phyloP scores from a whole-genome alignment of 2,888 invertebrate genomes.

The Drosophila paranaensis region DNA sequence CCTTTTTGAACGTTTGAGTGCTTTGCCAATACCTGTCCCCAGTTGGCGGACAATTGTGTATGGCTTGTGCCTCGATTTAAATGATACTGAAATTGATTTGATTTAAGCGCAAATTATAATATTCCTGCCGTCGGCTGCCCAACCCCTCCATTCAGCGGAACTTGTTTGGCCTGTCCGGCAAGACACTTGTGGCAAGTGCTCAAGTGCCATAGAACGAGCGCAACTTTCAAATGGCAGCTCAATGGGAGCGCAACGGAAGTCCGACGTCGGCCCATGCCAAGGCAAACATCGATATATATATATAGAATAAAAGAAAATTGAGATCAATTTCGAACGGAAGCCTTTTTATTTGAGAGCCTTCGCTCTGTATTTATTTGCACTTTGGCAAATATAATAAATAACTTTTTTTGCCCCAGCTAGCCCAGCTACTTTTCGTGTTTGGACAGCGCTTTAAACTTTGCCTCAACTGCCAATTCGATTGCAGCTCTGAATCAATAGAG shows the following conservation, averaged over 20 bases:
- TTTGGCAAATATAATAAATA: conserved; percentile 78
- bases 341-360: conserved; percentile 24
- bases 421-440: conserved; percentile 68
- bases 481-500: conserved; percentile 35
- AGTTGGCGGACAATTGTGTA: conserved; percentile 52
- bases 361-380: conserved; percentile 49
- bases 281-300: neutral
- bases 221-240: conserved; percentile 65
- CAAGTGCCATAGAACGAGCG: conserved; percentile 58
- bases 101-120: conserved; percentile 77
- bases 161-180: conserved; percentile 16
- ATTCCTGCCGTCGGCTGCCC: conserved; percentile 30
- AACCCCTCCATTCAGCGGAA: conserved; percentile 20
- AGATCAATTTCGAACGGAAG: conserved; percentile 35
- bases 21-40: conserved; percentile 67
- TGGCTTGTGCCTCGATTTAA: conserved; percentile 67
- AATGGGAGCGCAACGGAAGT: conserved; percentile 56
- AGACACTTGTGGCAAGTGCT: conserved; percentile 44
- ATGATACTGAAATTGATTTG: conserved; percentile 78
- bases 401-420: conserved; percentile 58
- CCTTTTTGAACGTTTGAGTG: conserved; percentile 56
- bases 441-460: conserved; percentile 73
- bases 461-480: conserved; percentile 70
- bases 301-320: conserved; percentile 18
- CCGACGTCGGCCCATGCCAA: conserved; percentile 1